Base-by-base conservation (phyloP, 2,797 vertebrate genomes). In the Ambastaia sidthimunki region DNA sequence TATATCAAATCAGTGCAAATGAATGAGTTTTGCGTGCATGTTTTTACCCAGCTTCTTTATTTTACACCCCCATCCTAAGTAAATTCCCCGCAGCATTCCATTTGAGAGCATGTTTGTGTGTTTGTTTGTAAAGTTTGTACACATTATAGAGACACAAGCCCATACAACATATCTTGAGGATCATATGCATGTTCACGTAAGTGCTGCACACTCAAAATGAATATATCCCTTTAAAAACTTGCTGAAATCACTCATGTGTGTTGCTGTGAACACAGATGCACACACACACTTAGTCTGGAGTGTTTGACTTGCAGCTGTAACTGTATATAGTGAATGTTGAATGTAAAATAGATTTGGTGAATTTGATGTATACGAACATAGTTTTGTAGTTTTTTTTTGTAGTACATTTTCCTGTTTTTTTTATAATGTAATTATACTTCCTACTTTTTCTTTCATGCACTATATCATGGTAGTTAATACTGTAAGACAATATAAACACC, bases 321-420 rank as follows among this genome's bases (percentile, higher is more conserved):
- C 10, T 81, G 82, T 81, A 75, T 16, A 76, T 83, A 83, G 67
- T 57, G 1, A 55, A n/a, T 78, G 21, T 47, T 50, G 1, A 48
- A n/a, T 78, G 37, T 54, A 70, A 50, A 72, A 80, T 82, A 63
- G 47, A 48, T 31, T 12, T 13, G 12, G 0, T 66, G 48, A 60
- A 71, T 23, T 63, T 25, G 66, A 34, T 76, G n/a, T 70, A 15
- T 13, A n/a, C 68, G 15, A 2, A 15, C 11, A 23, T 65, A 62
- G 69, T 77, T 74, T 74, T 31, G 47, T n/a, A 44, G 57, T 25
- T 7, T 52, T 66, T 71, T 65, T 62, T 52, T 31, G 73, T 52
- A 78, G 71, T 81, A 83, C 16, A 76, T n/a, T 62, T 54, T 63
- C 7, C 12, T 9, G 6, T 79, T 9, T 41, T 79, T 79, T 73